A percentile compares a stretch with the other conserved stretches of the same genome.
These are phyloP conservation scores for Cricetomys ansorgei DNA, from an alignment of 2,113 vertebrate genomes.

Conservation along the genomic window DNA sequence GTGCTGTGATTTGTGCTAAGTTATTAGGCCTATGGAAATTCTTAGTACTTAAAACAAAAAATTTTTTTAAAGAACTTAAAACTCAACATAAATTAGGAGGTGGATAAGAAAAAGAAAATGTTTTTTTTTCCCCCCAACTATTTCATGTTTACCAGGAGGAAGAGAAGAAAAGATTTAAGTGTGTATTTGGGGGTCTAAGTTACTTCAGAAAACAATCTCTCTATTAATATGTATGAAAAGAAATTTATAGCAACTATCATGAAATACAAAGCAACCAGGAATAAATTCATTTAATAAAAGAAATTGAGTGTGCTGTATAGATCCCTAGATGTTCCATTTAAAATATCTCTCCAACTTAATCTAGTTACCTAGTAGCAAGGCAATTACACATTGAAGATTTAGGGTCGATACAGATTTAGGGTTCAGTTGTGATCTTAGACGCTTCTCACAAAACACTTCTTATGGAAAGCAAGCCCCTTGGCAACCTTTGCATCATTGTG, in stretches of 20 bases:
- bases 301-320: conserved; percentile 55
- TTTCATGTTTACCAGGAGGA: not conserved
- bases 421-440: conserved; percentile 46
- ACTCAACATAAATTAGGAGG: not conserved
- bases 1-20: not conserved
- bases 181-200: conserved; percentile 28
- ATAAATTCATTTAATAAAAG: conserved; percentile 74
- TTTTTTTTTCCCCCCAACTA: not conserved
- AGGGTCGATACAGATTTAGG: conserved; percentile 53
- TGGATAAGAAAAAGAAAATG: not conserved
- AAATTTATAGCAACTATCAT: conserved; percentile 65
- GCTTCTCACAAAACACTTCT: conserved; percentile 63
- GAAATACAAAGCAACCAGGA: conserved; percentile 67
- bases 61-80: conserved; percentile 11
- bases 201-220: conserved; percentile 1
- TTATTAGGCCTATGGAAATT: not conserved
- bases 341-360: conserved; percentile 66
- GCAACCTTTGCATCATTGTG: conserved; percentile 58
- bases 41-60: not conserved
- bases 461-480: conserved; percentile 46
- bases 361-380: conserved; percentile 66
- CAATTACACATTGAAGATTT: conserved; percentile 67
- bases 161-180: not conserved
- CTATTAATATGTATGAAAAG: conserved; percentile 65
- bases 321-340: conserved; percentile 64